Evolutionary conservation across 2,113 vertebrate genomes (phyloP).

Genomic region (Gadus macrocephalus): DNA sequence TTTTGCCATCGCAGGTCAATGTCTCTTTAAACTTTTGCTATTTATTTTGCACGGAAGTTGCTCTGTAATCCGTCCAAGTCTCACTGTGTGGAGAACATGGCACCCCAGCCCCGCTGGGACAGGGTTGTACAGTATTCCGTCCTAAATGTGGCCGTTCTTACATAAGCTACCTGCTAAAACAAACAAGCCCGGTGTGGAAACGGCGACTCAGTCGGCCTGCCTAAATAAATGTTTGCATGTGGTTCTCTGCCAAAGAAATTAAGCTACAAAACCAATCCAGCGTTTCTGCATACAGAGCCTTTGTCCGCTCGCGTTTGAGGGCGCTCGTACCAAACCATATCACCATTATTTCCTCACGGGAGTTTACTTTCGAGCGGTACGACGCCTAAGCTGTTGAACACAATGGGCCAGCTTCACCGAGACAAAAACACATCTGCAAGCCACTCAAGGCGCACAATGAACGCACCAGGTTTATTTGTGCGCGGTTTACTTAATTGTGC

Average conservation of each 20-base stretch:
- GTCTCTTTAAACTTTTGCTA: neutral
- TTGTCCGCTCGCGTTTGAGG: slow-evolving; percentile 31
- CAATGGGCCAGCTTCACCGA: slow-evolving; percentile 24
- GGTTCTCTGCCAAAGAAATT: slow-evolving; percentile 56
- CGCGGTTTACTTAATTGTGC: slow-evolving; percentile 18
- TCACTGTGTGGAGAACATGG: slow-evolving; percentile 32
- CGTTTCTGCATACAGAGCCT: slow-evolving; percentile 36
- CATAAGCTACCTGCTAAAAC: slow-evolving; percentile 57
- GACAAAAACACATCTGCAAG: slow-evolving; percentile 8
- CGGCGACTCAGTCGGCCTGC: slow-evolving; percentile 50
- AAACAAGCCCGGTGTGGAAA: slow-evolving; percentile 48
- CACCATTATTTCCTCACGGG: slow-evolving; percentile 30
- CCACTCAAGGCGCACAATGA: slow-evolving; percentile 12
- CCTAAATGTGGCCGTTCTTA: slow-evolving; percentile 37
- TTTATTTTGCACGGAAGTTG: slow-evolving; percentile 15
- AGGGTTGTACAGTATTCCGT: slow-evolving; percentile 24
- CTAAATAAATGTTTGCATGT: slow-evolving; percentile 69
- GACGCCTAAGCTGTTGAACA: slow-evolving; percentile 15
- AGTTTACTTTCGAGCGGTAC: slow-evolving; percentile 25
- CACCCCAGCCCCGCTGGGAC: slow-evolving; percentile 36
- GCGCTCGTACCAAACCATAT: slow-evolving; percentile 35
- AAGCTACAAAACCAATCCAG: slow-evolving; percentile 50
- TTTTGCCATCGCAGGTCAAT: too few relatives aligned
- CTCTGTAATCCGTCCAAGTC: slow-evolving; percentile 37
- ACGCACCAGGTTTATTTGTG: slow-evolving; percentile 22